These are phyloP conservation scores for Coreius guichenoti DNA, from an alignment of 2,797 vertebrate genomes.

Conservation along the genomic window DNA sequence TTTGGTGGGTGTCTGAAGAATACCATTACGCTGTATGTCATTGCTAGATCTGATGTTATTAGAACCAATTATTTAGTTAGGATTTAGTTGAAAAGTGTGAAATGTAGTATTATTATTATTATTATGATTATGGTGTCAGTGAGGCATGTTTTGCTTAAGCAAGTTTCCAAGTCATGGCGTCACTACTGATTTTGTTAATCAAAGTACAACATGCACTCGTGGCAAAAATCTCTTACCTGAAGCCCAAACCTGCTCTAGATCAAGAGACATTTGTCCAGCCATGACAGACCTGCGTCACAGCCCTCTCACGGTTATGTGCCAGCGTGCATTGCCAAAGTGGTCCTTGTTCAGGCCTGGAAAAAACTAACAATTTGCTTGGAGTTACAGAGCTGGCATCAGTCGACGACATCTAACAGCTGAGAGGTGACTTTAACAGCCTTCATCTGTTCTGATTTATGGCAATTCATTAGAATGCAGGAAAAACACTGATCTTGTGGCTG, in stretches of 20 bases:
- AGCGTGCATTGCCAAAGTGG: neutral
- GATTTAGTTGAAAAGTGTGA: neutral
- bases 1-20: neutral
- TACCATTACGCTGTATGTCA: neutral
- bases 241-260: neutral
- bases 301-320: slow-evolving; percentile 14
- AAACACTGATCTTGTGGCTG: slow-evolving; percentile 14
- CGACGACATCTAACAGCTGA: neutral
- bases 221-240: slow-evolving; percentile 10
- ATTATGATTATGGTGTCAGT: neutral
- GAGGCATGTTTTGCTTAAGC: neutral
- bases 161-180: neutral
- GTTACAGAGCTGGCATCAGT: slow-evolving; percentile 39
- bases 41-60: neutral
- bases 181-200: neutral
- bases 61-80: neutral
- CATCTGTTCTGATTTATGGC: slow-evolving; percentile 49
- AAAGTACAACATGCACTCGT: neutral
- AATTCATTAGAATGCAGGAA: slow-evolving; percentile 53
- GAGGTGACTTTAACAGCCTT: slow-evolving; percentile 28
- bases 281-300: neutral
- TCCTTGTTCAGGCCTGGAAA: slow-evolving; percentile 29
- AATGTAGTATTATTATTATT: no score
- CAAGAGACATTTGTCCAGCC: neutral
- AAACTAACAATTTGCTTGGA: slow-evolving; percentile 29